Evolutionary conservation across 2,797 vertebrate species (phyloP), one percentile per base, ranked within the genome.

Genomic region (Sebastolobus altivelis): DNA sequence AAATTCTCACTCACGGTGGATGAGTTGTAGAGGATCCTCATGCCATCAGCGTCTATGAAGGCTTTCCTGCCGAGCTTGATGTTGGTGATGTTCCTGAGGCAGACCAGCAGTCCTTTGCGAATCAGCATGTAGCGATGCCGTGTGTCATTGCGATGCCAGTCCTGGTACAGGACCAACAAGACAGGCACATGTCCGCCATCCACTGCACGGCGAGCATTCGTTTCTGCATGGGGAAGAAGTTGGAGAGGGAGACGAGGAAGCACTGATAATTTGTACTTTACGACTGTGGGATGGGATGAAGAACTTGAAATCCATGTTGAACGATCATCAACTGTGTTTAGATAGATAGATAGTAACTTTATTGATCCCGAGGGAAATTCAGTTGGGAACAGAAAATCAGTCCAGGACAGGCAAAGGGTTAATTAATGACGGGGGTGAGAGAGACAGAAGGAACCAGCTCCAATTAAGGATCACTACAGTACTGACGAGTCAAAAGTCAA

Each of bases 141-240:
- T 4, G 94, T 96, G 94, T 99, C 99, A 38, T 99, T 98, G 56
- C 95, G 96, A 84, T 99, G 99, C 99, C 99, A 99, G 93, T 99
- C 98, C 90, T 97, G 92, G 92, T 99, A 99, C 83, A 97, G 93
- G 1, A 95, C 86, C 73, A 99, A 95, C 89, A 99, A 95, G 63
- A 94, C 81, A 10, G 97, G 94, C 60, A 99, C 95, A n/a, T 97
- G 96, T 83, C 94, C 96, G 86, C 95, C 93, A 87, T 99, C 98
- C 90, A 99, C 97, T 43, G 97, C 97, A 88, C 97, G 97, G 31
- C 97, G 97, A 88, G 97, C 96, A 88, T 99, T 99, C 49, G 97
- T 98, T 95, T 97, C 96, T 97, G 70, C 55, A 62, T 13, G 69
- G 54, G 18, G 46, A 25, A 54, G 38, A 49, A 16, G 8, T 6